Conservation (phyloP, 2,113 vertebrate species). For the Notarius lentiginosus region DNA sequence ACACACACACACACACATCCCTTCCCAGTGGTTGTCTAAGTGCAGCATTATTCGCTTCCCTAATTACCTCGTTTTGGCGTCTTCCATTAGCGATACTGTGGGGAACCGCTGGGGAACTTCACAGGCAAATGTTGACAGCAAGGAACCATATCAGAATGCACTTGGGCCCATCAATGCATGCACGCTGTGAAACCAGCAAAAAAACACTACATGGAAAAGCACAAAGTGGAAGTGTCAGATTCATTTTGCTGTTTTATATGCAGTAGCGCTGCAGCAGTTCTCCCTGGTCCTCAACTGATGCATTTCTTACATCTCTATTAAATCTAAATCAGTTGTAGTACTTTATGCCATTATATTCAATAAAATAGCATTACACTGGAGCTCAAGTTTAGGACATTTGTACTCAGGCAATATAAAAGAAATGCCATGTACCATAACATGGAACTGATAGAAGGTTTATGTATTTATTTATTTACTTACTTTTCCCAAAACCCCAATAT, state of each 20-base stretch:
- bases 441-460: neutral
- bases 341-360: constrained; percentile 8
- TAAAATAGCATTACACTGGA: neutral
- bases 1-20: constrained; percentile 3
- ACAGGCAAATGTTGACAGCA: constrained; percentile 47
- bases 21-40: constrained; percentile 46
- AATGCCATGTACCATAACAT: neutral
- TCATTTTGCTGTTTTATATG: constrained; percentile 27
- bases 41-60: constrained; percentile 48
- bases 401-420: neutral
- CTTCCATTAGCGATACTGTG: constrained; percentile 49
- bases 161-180: constrained; percentile 33
- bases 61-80: constrained; percentile 52
- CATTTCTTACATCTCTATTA: constrained; percentile 8
- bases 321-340: neutral
- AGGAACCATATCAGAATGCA: constrained; percentile 35
- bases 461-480: no score
- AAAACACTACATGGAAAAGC: constrained; percentile 37
- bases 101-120: constrained; percentile 38
- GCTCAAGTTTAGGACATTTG: neutral
- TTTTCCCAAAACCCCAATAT: neutral
- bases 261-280: constrained; percentile 1
- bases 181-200: constrained; percentile 20
- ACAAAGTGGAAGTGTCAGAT: constrained; percentile 41
- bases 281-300: constrained; percentile 1